phyloP scores from a whole-genome alignment of 2,888 invertebrate genomes.

The Nebria brevicollis region DNA sequence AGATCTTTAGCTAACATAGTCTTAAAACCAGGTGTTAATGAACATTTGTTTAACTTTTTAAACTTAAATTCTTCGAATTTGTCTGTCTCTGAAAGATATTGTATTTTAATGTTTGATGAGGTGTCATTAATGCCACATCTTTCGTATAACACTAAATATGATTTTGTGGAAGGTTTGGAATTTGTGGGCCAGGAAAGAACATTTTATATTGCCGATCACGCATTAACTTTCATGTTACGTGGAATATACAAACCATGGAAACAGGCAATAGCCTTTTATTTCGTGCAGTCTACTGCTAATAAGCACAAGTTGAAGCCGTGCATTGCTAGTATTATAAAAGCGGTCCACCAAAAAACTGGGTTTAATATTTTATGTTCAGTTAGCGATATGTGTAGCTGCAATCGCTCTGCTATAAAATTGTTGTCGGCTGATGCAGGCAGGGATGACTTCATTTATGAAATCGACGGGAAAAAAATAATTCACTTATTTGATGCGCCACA shows the following conservation, averaged over 20 bases:
- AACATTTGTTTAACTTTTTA: neutral
- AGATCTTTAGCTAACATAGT: neutral
- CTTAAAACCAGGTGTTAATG: conserved; percentile 5
- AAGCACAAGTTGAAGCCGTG: conserved; percentile 16
- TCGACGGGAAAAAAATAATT: neutral
- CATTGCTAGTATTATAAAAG: conserved; percentile 12
- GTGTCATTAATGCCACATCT: neutral
- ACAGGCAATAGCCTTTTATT: conserved; percentile 29
- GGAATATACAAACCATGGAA: conserved; percentile 25
- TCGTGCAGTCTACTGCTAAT: conserved; percentile 17
- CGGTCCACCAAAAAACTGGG: conserved; percentile 19
- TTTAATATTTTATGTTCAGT: conserved; percentile 14
- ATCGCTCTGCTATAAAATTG: conserved; percentile 16
- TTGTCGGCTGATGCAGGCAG: conserved; percentile 12
- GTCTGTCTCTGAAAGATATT: neutral
- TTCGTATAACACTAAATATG: neutral
- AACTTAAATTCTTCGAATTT: neutral
- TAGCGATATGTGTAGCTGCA: conserved; percentile 19
- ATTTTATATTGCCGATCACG: conserved; percentile 14
- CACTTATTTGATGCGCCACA: conserved; percentile 22
- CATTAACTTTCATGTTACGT: conserved; percentile 35
- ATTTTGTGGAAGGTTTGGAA: conserved; percentile 12
- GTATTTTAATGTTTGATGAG: conserved; percentile 15
- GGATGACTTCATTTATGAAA: conserved; percentile 14
- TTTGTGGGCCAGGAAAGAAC: neutral